Evolutionary conservation across 2,797 vertebrate genomes (phyloP).

Genomic region (Pteronotus mesoamericanus): DNA sequence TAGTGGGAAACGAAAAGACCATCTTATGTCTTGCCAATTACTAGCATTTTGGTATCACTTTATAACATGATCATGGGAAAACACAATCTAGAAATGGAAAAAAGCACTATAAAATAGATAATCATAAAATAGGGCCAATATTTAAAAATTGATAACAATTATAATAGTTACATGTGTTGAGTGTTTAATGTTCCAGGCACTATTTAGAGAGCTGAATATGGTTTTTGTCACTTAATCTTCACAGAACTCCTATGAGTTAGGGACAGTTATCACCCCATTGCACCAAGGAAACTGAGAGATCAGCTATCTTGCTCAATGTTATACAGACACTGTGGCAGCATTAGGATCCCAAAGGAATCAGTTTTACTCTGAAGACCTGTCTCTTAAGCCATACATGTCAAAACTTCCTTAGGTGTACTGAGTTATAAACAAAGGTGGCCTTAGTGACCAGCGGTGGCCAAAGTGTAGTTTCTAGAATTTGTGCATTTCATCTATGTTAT

Average conservation of each 20-base stretch:
- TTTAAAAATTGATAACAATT: not conserved
- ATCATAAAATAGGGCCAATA: not conserved
- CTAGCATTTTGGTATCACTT: not conserved
- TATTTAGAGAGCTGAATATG: not conserved
- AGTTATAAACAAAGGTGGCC: not conserved
- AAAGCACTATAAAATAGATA: not conserved
- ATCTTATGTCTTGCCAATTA: not conserved
- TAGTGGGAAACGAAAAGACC: not conserved
- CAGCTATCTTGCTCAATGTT: not conserved
- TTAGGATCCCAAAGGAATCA: not conserved
- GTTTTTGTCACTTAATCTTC: not conserved
- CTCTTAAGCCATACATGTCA: not conserved
- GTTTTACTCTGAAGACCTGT: not conserved
- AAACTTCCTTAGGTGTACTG: not conserved
- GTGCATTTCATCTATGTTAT: not conserved
- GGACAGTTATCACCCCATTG: not conserved
- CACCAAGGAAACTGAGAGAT: not conserved
- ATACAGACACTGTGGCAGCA: not conserved
- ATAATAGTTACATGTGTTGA: not conserved
- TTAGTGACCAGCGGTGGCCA: not conserved
- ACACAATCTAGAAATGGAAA: not conserved
- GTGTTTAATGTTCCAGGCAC: not conserved
- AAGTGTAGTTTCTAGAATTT: not conserved
- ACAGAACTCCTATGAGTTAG: not conserved
- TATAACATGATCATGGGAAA: not conserved